Evolutionary conservation across 2,113 vertebrate genomes (phyloP).

Genomic region (Onychostoma macrolepis): DNA sequence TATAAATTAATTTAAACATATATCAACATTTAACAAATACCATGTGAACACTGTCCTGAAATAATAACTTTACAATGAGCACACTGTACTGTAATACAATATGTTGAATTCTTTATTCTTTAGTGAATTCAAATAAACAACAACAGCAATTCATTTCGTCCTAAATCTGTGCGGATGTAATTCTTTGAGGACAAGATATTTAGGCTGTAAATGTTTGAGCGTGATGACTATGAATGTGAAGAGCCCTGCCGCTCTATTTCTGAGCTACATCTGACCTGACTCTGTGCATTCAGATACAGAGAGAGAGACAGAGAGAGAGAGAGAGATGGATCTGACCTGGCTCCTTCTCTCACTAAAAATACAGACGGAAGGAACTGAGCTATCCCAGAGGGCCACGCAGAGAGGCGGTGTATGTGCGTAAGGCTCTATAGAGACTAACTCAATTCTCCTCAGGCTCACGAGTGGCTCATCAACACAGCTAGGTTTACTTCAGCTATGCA

Average conservation of each 20-base stretch:
- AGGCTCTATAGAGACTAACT: conserved; percentile 37
- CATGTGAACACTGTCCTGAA: background rate
- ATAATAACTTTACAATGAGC: background rate
- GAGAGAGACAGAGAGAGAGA: conserved; percentile 3
- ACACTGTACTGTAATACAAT: background rate
- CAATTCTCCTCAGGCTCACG: conserved; percentile 25
- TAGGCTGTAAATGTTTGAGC: background rate
- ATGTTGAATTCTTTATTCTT: background rate
- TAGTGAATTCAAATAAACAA: too few species aligned
- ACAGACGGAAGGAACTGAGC: conserved; percentile 53
- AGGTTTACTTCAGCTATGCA: conserved; percentile 37
- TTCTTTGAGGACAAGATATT: background rate
- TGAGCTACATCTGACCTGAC: conserved; percentile 32
- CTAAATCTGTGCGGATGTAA: too few species aligned
- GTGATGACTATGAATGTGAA: background rate
- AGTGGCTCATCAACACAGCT: conserved; percentile 33
- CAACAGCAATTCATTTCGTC: too few species aligned
- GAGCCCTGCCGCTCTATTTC: background rate
- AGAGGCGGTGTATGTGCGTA: conserved; percentile 20
- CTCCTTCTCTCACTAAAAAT: conserved; percentile 70
- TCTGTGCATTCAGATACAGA: conserved; percentile 11
- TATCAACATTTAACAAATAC: background rate
- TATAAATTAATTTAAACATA: too few species aligned
- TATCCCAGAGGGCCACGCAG: conserved; percentile 52
- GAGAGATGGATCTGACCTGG: conserved; percentile 54